Conservation (phyloP, 2,113 vertebrate species). For the Alaudala cheleensis region DNA sequence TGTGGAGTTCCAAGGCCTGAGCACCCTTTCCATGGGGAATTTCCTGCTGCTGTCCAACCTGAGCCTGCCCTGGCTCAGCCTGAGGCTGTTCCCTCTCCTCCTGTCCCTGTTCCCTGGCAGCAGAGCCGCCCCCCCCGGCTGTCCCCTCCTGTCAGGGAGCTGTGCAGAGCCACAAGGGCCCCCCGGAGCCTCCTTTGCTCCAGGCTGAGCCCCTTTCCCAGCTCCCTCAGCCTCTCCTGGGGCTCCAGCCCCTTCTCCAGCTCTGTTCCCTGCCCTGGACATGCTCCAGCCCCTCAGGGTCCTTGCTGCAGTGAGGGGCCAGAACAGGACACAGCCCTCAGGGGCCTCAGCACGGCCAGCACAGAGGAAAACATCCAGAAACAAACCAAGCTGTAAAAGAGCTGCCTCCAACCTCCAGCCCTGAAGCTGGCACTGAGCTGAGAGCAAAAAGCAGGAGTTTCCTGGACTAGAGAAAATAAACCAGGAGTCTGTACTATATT, state of each 20-base stretch:
- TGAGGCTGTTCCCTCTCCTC: neutral
- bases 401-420: neutral
- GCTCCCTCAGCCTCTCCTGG: neutral
- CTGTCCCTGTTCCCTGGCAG: neutral
- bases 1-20: neutral
- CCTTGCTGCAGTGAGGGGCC: neutral
- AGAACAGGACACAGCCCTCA: neutral
- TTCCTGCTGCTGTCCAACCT: neutral
- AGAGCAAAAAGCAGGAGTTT: neutral
- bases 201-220: neutral
- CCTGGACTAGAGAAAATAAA: conserved; percentile 20
- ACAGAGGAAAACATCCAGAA: neutral
- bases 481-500: conserved; percentile 78
- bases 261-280: neutral
- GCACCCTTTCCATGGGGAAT: neutral
- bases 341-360: neutral
- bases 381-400: neutral
- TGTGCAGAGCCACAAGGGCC: neutral
- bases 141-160: neutral
- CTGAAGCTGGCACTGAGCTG: neutral
- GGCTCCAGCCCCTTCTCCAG: neutral
- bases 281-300: fast-evolving
- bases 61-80: neutral
- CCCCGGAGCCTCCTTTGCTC: neutral
- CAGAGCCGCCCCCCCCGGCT: neutral